Evolutionary conservation across 2,888 invertebrate species (phyloP).

Genomic region (Sthenelais limicola): DNA sequence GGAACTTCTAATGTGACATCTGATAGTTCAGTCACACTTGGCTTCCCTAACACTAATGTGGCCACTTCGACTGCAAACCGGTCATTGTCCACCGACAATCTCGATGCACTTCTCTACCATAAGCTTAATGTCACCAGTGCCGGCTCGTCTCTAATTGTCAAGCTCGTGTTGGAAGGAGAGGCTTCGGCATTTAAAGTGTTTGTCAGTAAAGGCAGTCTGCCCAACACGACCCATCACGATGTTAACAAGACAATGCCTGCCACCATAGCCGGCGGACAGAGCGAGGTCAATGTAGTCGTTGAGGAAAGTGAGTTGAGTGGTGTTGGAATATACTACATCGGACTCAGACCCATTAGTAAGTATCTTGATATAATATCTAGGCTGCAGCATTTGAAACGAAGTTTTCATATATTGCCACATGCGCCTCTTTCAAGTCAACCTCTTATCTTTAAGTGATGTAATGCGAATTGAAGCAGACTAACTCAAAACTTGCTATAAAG

Average conservation of each 20-base stretch:
- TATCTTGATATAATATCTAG: too few species aligned
- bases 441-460: too few species aligned
- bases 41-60: background rate
- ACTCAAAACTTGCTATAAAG: too few species aligned
- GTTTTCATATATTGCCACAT: too few species aligned
- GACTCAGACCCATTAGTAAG: slow-evolving; percentile 10
- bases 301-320: background rate
- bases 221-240: background rate
- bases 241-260: slow-evolving; percentile 8
- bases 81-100: background rate
- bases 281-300: slow-evolving; percentile 30
- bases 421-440: too few species aligned
- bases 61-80: background rate
- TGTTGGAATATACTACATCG: slow-evolving; percentile 17
- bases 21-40: background rate
- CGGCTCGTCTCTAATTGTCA: slow-evolving; percentile 8
- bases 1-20: slow-evolving; percentile 20
- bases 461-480: too few species aligned
- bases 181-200: slow-evolving; percentile 1
- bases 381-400: too few species aligned
- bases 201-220: slow-evolving; percentile 20
- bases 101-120: slow-evolving; percentile 6
- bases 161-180: background rate
- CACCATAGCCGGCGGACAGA: slow-evolving; percentile 6
- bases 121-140: slow-evolving; percentile 23